These are phyloP conservation scores for Atta colombica DNA, from an alignment of 1,140 invertebrate species.

Conservation along the genomic window DNA sequence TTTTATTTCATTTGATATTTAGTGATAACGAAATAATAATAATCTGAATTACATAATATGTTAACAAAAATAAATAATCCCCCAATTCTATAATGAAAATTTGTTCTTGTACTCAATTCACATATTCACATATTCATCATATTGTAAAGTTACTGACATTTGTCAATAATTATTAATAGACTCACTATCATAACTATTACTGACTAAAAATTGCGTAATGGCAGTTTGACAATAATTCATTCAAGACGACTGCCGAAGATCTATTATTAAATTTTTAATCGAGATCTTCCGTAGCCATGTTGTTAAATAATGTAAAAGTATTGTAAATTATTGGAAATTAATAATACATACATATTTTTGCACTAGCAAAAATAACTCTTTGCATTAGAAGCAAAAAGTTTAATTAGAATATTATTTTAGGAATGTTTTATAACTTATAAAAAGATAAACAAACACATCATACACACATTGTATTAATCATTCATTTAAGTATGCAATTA, in stretches of 20 bases:
- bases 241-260: slow-evolving; percentile 72
- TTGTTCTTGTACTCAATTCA: background rate
- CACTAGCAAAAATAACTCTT: slow-evolving; percentile 4
- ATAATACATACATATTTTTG: slow-evolving; percentile 7
- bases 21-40: background rate
- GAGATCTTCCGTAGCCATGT: slow-evolving; percentile 71
- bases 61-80: slow-evolving; percentile 25
- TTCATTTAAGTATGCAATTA: background rate
- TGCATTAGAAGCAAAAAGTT: background rate
- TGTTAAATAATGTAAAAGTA: slow-evolving; percentile 26
- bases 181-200: background rate
- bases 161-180: background rate
- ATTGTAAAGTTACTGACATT: slow-evolving; percentile 37
- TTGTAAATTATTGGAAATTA: slow-evolving; percentile 1
- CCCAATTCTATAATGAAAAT: slow-evolving; percentile 26
- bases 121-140: too few relatives aligned
- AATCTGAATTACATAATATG: background rate
- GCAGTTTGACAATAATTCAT: slow-evolving; percentile 33
- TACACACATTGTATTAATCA: background rate
- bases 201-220: slow-evolving; percentile 29
- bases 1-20: background rate
- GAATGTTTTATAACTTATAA: background rate
- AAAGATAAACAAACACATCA: background rate
- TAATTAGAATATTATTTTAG: slow-evolving; percentile 15
- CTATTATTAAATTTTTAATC: slow-evolving; percentile 2